Evolutionary conservation across 2,888 invertebrate species (phyloP), one percentile per base, ranked within the genome.

Genomic region (Amblyjoppa proteus): DNA sequence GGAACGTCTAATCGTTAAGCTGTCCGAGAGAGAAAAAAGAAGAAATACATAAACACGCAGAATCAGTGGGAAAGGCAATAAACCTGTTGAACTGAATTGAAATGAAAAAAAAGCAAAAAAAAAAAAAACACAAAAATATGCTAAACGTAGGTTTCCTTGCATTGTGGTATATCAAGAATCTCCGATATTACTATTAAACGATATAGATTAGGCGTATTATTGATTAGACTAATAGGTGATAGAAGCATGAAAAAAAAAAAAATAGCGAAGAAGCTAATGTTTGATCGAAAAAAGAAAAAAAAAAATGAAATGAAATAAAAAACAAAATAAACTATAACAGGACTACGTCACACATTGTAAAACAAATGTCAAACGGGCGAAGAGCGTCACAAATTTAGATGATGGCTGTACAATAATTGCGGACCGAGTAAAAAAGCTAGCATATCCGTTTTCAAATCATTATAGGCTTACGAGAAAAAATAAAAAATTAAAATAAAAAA

Each of bases 11-110:
- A 79, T 75, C 69, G 66, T 77, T 91, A 90, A 90, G 90, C 89
- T 91, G 91, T 91, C 90, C 28, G 49, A 75, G 28, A 80, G 45
- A 49, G 25, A 53, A 68, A 69, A 41, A 66, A 6, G 49, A 49
- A 74, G 20, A 53, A 71, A 71, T 51, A 64, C 20, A 61, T 53
- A 3, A 88, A 90, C 90, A 89, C 89, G 90, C 89, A 89, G 88
- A 91, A 90, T 91, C 91, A 89, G 91, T 90, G 90, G 90, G 89
- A 91, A 91, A 90, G 91, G 90, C 91, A 91, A 92, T 91, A 91
- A 91, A 88, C 83, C 87, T 91, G 85, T 88, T 88, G 88, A 91
- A 89, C 89, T 89, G 85, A 87, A 81, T 70, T 61, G 25, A 28
- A 31, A 61, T 61, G 31, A 58, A 25, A 16, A 49, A 51, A 53